Conservation (phyloP, 2,888 invertebrate species). For the Alitta virens region DNA sequence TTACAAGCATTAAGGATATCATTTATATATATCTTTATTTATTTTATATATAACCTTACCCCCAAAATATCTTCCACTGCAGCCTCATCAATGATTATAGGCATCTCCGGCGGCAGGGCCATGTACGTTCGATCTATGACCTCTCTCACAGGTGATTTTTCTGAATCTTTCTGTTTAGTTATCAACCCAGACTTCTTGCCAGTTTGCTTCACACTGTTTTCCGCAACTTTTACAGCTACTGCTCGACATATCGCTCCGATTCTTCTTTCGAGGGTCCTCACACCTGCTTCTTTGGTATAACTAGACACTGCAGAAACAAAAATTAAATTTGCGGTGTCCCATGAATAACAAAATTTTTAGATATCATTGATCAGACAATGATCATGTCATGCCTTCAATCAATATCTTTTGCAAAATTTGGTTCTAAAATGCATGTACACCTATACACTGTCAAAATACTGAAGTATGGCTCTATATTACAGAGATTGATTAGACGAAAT, state of each 20-base stretch:
- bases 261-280: constrained; percentile 61
- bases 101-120: constrained; percentile 54
- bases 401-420: too few relatives aligned
- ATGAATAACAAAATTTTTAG: too few relatives aligned
- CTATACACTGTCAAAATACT: too few relatives aligned
- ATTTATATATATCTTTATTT: too few relatives aligned
- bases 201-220: constrained; percentile 22
- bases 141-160: constrained; percentile 21
- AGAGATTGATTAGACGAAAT: too few relatives aligned
- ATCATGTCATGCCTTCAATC: too few relatives aligned
- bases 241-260: constrained; percentile 61
- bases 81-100: constrained; percentile 58
- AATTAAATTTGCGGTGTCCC: too few relatives aligned
- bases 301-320: constrained; percentile 60
- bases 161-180: not conserved
- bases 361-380: too few relatives aligned
- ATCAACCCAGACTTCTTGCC: constrained; percentile 5
- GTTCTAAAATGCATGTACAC: too few relatives aligned
- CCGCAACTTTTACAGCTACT: constrained; percentile 59
- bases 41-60: too few relatives aligned
- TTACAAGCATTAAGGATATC: too few relatives aligned
- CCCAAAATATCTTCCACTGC: constrained; percentile 61
- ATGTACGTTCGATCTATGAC: constrained; percentile 31
- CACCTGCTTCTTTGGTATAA: constrained; percentile 64
- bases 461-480: too few relatives aligned